A percentile compares a stretch with the other conserved stretches of the same genome.
phyloP scores from a whole-genome alignment of 2,113 vertebrate species.

The Cebus imitator region DNA sequence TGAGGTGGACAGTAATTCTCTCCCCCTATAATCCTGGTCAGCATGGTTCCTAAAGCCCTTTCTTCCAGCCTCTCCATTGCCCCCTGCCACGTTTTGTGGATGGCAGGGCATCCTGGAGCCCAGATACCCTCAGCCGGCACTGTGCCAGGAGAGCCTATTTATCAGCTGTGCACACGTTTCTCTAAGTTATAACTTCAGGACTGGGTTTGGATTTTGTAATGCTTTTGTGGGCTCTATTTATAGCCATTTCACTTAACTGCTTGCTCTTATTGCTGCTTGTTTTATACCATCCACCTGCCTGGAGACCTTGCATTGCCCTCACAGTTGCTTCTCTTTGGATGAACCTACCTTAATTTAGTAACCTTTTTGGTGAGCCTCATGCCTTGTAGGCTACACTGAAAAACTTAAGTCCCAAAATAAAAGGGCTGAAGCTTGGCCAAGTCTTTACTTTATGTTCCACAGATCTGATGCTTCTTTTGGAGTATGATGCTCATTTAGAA shows the following conservation, averaged over 20 bases:
- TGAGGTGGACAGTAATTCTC: neutral
- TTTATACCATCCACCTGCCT: neutral
- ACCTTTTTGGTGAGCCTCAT: neutral
- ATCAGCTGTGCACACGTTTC: neutral
- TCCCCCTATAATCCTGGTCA: neutral
- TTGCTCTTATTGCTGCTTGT: neutral
- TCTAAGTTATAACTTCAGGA: neutral
- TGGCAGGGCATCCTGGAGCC: neutral
- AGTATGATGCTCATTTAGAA: neutral
- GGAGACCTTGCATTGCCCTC: neutral
- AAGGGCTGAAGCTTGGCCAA: neutral
- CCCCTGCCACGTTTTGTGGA: neutral
- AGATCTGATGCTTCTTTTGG: neutral
- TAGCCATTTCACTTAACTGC: neutral
- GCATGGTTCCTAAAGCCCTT: neutral
- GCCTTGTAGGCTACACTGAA: neutral
- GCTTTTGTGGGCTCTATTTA: neutral
- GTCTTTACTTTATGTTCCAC: neutral
- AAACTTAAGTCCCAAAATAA: neutral
- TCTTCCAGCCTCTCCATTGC: accelerated
- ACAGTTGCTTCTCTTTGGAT: neutral
- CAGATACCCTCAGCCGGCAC: accelerated
- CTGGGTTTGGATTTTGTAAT: neutral
- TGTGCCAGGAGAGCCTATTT: neutral
- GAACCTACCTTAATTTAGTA: neutral